Conservation (phyloP, 2,888 invertebrate species). For the Galeopsomyia nigrocyanea region DNA sequence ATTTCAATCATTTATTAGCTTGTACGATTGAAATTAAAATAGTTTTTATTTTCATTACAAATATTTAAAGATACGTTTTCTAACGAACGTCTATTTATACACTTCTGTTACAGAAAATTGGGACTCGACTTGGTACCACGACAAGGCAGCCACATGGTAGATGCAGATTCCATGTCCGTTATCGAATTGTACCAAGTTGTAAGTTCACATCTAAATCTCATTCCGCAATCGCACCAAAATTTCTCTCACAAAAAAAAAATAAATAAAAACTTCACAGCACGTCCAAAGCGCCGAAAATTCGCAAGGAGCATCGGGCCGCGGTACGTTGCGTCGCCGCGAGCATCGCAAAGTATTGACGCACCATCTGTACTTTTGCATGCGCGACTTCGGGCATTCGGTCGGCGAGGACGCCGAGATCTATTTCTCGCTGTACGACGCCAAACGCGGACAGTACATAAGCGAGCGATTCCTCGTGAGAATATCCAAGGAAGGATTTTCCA, state of each 20-base stretch:
- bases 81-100: no score
- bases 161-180: slow-evolving; percentile 89
- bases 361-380: slow-evolving; percentile 88
- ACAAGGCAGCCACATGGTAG: slow-evolving; percentile 89
- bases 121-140: slow-evolving; percentile 93
- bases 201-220: slow-evolving; percentile 46
- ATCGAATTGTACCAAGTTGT: slow-evolving; percentile 91
- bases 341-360: slow-evolving; percentile 76
- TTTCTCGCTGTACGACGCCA: slow-evolving; percentile 87
- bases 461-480: slow-evolving; percentile 91
- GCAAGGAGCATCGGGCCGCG: slow-evolving; percentile 71
- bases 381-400: slow-evolving; percentile 89
- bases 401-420: slow-evolving; percentile 90
- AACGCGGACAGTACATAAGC: slow-evolving; percentile 83
- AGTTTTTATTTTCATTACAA: no score
- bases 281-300: slow-evolving; percentile 72
- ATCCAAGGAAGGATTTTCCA: slow-evolving; percentile 90
- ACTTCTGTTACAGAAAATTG: slow-evolving; percentile 81
- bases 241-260: background rate
- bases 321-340: slow-evolving; percentile 73
- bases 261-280: slow-evolving; percentile 64
- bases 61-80: no score
- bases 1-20: no score
- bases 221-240: background rate
- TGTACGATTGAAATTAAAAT: no score